Percentiles rank a stretch among this genome's conserved stretches.
These are phyloP conservation scores for Siphamia tubifer DNA, from an alignment of 2,113 vertebrate species.

Conservation along the genomic window DNA sequence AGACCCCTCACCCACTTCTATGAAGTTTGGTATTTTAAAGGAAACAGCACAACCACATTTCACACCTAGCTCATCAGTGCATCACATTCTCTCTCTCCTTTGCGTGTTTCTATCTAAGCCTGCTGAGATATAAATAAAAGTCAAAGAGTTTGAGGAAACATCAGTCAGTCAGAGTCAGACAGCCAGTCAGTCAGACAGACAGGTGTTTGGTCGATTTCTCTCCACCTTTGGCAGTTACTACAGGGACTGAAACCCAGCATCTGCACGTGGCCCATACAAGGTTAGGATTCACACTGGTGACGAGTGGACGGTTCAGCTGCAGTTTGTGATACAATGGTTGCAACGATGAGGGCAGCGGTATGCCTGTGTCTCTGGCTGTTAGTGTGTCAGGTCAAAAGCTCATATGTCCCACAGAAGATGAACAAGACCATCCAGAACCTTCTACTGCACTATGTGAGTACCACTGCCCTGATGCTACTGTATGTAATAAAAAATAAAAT, in stretches of 20 bases:
- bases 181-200: background rate
- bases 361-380: conserved; percentile 28
- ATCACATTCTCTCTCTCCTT: background rate
- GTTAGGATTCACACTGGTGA: background rate
- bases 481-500: background rate
- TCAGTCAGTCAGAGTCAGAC: background rate
- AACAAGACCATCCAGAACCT: conserved; percentile 57
- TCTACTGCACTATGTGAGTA: conserved; percentile 63
- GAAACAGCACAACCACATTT: conserved; percentile 73
- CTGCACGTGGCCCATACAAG: background rate
- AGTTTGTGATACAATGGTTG: background rate
- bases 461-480: background rate
- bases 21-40: conserved; percentile 74
- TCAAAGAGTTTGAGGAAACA: conserved; percentile 27
- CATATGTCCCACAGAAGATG: conserved; percentile 2
- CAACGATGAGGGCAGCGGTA: background rate
- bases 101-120: background rate
- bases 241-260: background rate
- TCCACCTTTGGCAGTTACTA: background rate
- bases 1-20: conserved; percentile 67
- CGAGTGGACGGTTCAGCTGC: background rate
- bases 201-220: background rate
- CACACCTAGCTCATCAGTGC: conserved; percentile 65
- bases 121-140: conserved; percentile 53
- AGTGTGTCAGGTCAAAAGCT: conserved; percentile 11